These are phyloP conservation scores for Aphrocallistes beatrix DNA, from an alignment of 37 sponge, comb jelly and placozoan genomes.

Conservation along the genomic window DNA sequence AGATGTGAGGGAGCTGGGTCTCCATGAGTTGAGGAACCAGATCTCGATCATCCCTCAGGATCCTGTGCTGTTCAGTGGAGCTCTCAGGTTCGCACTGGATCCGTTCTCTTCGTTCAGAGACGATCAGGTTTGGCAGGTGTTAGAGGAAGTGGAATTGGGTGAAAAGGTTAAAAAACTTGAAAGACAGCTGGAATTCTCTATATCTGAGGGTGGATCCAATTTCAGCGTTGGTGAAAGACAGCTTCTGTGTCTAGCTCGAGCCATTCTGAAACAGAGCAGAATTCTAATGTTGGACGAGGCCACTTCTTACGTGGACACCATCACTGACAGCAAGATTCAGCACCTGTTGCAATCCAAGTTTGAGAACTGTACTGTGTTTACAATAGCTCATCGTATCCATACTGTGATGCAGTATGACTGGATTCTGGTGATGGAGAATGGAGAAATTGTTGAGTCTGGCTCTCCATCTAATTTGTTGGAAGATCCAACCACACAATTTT, in stretches of 20 bases:
- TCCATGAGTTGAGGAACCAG: background rate
- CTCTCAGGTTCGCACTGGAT: background rate
- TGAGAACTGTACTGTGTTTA: background rate
- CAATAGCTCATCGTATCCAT: background rate
- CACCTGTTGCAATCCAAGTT: background rate
- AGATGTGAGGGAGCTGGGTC: background rate
- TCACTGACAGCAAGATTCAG: background rate
- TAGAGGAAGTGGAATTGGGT: background rate
- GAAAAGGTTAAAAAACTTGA: background rate
- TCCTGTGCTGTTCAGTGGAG: background rate
- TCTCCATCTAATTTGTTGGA: too few relatives aligned
- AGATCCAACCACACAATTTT: too few relatives aligned
- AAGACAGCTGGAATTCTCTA: background rate
- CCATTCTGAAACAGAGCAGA: background rate
- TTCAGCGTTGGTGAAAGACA: slow-evolving; percentile 7
- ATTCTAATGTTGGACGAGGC: background rate
- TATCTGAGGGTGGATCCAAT: background rate
- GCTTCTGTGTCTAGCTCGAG: background rate
- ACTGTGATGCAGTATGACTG: background rate
- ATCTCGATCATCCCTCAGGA: slow-evolving; percentile 4
- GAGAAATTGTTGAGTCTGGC: background rate
- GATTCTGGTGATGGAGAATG: background rate
- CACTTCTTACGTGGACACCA: background rate
- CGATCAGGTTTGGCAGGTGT: background rate
- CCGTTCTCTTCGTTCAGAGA: background rate